Percentiles rank a stretch among this genome's conserved stretches.
Evolutionary conservation across 2,797 vertebrate genomes (phyloP).

Genomic region (Dromococcyx pavoninus): DNA sequence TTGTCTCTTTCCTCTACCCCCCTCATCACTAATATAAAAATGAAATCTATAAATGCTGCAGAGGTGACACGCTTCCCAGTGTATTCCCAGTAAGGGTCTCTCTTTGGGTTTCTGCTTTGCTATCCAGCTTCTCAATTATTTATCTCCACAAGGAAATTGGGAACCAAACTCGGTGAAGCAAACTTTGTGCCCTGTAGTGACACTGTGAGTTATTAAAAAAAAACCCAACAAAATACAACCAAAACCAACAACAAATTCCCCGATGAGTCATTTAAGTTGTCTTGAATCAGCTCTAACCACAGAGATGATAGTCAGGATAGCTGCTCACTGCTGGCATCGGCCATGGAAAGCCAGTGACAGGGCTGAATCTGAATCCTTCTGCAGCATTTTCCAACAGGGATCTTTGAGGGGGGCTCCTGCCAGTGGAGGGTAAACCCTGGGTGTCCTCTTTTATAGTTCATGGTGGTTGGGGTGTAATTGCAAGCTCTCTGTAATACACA

Average conservation of each 20-base stretch:
- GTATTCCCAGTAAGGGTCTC: background rate
- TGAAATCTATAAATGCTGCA: background rate
- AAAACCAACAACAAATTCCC: background rate
- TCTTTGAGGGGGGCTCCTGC: background rate
- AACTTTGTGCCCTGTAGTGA: constrained; percentile 46
- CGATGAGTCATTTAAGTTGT: constrained; percentile 27
- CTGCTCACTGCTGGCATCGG: background rate
- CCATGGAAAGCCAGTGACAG: background rate
- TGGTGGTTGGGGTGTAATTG: background rate
- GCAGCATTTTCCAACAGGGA: background rate
- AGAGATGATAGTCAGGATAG: background rate
- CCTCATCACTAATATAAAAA: background rate
- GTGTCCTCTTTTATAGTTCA: background rate
- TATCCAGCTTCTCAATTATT: constrained; percentile 40
- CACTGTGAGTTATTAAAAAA: background rate
- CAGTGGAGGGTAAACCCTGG: background rate
- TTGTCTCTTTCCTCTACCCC: background rate
- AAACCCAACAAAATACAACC: background rate
- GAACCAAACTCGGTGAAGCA: constrained; percentile 23
- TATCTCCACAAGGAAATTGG: background rate
- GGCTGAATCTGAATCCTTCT: background rate
- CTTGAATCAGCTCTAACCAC: constrained; percentile 37
- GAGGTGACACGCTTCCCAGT: background rate
- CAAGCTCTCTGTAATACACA: background rate
- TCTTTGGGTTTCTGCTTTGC: constrained; percentile 14